Evolutionary conservation across 2,888 invertebrate genomes (phyloP).

Genomic region (Brachyopa scutellaris): DNA sequence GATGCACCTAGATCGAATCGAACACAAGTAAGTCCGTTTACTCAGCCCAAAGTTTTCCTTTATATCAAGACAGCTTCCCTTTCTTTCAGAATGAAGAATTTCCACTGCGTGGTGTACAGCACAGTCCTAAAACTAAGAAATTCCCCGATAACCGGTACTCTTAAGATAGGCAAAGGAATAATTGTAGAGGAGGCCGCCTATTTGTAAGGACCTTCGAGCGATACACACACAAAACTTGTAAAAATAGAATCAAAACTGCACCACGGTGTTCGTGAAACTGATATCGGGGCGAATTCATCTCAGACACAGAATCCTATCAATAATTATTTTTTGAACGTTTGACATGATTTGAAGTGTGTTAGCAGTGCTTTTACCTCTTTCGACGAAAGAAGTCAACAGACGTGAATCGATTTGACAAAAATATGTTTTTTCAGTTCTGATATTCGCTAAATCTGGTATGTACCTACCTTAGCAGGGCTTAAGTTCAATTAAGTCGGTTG

Average conservation of each 20-base stretch:
- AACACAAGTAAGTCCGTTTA: conserved; percentile 51
- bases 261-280: neutral
- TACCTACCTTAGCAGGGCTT: no score
- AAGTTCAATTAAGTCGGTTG: no score
- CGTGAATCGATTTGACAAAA: no score
- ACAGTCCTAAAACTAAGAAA: conserved; percentile 75
- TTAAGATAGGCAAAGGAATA: conserved; percentile 23
- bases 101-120: conserved; percentile 78
- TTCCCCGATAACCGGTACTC: conserved; percentile 62
- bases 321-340: no score
- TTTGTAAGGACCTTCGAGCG: neutral
- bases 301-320: no score
- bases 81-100: conserved; percentile 77
- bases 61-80: no score
- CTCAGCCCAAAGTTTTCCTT: no score
- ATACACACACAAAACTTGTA: neutral
- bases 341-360: no score
- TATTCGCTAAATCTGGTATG: no score
- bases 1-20: conserved; percentile 73
- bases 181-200: neutral
- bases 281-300: neutral
- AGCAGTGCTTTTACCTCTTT: no score
- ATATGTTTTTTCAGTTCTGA: no score
- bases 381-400: no score
- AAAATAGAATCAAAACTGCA: conserved; percentile 27